Evolutionary conservation across 2,888 invertebrate species (phyloP).

Genomic region (Spisula solida): DNA sequence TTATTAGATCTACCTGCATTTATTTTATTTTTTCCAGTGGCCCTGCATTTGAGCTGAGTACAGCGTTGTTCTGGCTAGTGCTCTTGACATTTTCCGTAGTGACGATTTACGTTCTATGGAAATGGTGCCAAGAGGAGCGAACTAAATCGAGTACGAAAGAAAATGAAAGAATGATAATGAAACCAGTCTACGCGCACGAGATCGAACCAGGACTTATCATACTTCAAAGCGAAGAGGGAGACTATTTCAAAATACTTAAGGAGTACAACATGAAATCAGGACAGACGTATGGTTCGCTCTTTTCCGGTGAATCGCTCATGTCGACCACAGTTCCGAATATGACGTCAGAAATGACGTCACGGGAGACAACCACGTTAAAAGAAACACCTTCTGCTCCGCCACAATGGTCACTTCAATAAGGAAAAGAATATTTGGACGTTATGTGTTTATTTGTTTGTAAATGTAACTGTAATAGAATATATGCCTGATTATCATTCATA

Average conservation of each 20-base stretch:
- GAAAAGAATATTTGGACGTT: neutral
- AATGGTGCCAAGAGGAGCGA: constrained; percentile 43
- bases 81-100: constrained; percentile 21
- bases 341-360: neutral
- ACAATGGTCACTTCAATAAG: neutral
- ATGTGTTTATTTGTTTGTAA: neutral
- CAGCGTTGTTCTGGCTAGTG: constrained; percentile 13
- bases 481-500: no score
- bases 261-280: constrained; percentile 51
- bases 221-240: constrained; percentile 71
- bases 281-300: neutral
- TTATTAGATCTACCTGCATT: no score
- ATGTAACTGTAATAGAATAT: no score
- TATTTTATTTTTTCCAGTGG: constrained; percentile 24
- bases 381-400: neutral
- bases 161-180: constrained; percentile 34
- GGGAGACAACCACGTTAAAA: neutral
- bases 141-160: constrained; percentile 27
- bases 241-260: constrained; percentile 72
- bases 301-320: neutral
- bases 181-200: constrained; percentile 71
- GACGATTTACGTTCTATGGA: constrained; percentile 43
- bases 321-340: neutral
- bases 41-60: constrained; percentile 18
- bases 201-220: constrained; percentile 72